A percentile compares a stretch with the other conserved stretches of the same genome.
Conservation (phyloP, 1,140 invertebrate species). For the Akabosia matsudoensis region DNA sequence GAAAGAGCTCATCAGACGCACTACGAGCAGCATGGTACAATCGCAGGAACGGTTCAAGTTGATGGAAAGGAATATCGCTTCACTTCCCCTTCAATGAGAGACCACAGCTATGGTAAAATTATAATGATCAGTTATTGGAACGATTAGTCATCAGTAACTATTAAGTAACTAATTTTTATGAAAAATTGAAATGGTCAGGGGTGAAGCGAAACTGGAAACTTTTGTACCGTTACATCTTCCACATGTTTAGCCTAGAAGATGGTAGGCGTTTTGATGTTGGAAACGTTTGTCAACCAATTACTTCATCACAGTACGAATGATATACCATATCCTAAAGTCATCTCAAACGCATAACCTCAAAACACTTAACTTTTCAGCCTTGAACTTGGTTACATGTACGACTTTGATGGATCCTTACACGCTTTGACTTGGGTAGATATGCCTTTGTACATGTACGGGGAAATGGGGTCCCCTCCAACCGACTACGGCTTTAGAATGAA, state of each 20-base stretch:
- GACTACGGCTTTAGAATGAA: conserved; percentile 62
- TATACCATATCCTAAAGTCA: neutral
- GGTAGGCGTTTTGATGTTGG: conserved; percentile 61
- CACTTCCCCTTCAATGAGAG: conserved; percentile 58
- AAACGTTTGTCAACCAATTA: conserved; percentile 64
- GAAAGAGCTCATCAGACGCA: conserved; percentile 66
- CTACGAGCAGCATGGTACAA: conserved; percentile 66
- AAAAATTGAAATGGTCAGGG: conserved; percentile 51
- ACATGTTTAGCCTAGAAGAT: conserved; percentile 65
- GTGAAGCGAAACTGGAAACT: conserved; percentile 66
- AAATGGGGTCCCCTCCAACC: conserved; percentile 61
- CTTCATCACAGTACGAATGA: conserved; percentile 58
- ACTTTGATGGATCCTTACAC: conserved; percentile 57
- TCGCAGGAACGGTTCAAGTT: conserved; percentile 56
- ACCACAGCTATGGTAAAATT: conserved; percentile 66
- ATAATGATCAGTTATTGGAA: neutral
- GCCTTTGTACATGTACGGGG: conserved; percentile 63
- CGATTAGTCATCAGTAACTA: neutral
- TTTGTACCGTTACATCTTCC: conserved; percentile 68
- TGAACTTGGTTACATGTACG: conserved; percentile 63
- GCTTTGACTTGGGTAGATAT: conserved; percentile 61
- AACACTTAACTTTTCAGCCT: conserved; percentile 56
- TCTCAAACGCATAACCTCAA: neutral
- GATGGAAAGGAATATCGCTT: conserved; percentile 55
- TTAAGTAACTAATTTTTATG: too few relatives aligned